Conservation (phyloP, 2,113 vertebrate genomes). For the Passer domesticus region DNA sequence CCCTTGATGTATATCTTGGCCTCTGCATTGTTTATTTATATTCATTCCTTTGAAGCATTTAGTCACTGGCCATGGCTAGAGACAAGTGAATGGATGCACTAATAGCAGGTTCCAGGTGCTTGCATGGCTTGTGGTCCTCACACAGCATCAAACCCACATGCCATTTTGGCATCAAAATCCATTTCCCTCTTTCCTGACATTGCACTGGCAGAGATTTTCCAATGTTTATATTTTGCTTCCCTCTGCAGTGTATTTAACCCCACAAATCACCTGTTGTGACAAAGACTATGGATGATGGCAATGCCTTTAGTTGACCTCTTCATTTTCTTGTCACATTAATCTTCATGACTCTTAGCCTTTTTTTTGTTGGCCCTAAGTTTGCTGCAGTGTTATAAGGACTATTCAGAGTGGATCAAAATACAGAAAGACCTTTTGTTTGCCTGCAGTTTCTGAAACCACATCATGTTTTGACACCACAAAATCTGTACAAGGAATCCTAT, state of each 20-base stretch:
- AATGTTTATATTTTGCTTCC: neutral
- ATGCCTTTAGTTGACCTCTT: neutral
- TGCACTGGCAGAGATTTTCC: neutral
- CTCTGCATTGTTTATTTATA: constrained; percentile 19
- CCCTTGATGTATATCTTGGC: neutral
- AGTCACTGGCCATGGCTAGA: neutral
- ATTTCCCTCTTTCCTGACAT: neutral
- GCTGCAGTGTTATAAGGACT: neutral
- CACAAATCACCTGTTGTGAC: neutral
- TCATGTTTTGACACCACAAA: neutral
- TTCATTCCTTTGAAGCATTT: constrained; percentile 9
- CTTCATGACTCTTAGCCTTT: neutral
- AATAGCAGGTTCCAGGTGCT: neutral
- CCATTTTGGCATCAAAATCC: neutral
- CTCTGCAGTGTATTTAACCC: neutral
- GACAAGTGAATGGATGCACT: neutral
- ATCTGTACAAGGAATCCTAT: neutral
- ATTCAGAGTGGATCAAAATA: neutral
- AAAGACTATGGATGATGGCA: neutral
- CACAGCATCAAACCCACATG: neutral
- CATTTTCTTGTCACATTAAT: neutral
- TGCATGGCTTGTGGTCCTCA: neutral
- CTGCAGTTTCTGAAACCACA: neutral
- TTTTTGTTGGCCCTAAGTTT: neutral
- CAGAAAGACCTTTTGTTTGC: neutral